Percentiles rank a stretch among this genome's conserved stretches.
phyloP scores from a whole-genome alignment of 35 echinoderm and acorn worm species.

The Strongylocentrotus purpuratus region DNA sequence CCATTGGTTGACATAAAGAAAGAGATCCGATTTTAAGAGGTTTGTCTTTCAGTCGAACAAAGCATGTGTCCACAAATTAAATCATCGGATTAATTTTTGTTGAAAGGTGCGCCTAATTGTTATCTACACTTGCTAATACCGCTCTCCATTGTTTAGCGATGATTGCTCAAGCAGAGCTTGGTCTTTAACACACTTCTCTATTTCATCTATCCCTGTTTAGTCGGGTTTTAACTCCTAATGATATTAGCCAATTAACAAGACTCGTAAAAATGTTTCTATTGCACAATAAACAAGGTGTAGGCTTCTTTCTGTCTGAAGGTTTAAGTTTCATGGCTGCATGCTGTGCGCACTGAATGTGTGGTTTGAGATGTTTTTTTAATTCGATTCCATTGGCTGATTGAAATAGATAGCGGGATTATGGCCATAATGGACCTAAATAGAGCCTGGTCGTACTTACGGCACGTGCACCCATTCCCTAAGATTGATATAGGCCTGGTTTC shows the following conservation, averaged over 20 bases:
- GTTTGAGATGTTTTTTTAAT: neutral
- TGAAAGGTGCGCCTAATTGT: slow-evolving; percentile 38
- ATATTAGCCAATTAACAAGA: neutral
- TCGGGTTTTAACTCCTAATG: neutral
- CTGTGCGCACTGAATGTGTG: neutral
- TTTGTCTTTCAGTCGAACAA: slow-evolving; percentile 21
- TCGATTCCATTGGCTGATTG: neutral
- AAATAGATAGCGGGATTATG: slow-evolving; percentile 11
- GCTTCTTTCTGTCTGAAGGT: neutral
- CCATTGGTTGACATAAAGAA: slow-evolving; percentile 21
- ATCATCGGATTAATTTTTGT: slow-evolving; percentile 33
- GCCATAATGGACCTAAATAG: neutral
- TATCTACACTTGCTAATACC: slow-evolving; percentile 25
- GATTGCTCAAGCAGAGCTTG: neutral
- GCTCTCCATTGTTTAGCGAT: neutral
- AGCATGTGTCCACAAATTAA: slow-evolving; percentile 30
- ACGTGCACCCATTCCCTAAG: neutral
- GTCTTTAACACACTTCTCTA: neutral
- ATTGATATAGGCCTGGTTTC: neutral
- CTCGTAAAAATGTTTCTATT: neutral
- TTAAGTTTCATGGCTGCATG: neutral
- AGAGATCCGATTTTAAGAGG: slow-evolving; percentile 24
- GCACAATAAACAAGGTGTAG: neutral
- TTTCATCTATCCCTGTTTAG: neutral
- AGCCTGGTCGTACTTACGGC: neutral